Conservation (phyloP, 2,888 invertebrate genomes). For the Brachylomia viminalis region DNA sequence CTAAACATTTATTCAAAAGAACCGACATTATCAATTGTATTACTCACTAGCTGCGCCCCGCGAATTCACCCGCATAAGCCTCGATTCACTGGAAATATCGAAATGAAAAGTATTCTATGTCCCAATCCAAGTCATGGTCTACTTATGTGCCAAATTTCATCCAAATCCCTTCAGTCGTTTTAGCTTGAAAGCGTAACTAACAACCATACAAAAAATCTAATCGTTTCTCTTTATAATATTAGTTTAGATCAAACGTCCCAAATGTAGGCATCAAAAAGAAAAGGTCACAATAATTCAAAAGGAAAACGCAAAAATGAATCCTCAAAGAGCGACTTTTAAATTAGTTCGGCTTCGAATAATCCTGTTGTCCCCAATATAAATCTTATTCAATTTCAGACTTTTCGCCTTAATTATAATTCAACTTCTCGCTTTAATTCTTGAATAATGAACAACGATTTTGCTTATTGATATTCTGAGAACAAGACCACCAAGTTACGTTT, state of each 20-base stretch:
- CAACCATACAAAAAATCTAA: no score
- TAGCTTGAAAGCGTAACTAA: no score
- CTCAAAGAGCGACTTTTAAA: constrained; percentile 50
- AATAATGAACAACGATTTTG: constrained; percentile 42
- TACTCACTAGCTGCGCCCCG: no score
- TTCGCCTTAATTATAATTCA: constrained; percentile 37
- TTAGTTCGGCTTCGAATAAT: constrained; percentile 46
- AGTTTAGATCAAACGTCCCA: constrained; percentile 1
- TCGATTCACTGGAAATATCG: no score
- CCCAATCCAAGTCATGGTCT: no score
- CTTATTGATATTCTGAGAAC: constrained; percentile 15
- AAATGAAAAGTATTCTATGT: no score
- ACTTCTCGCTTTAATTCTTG: constrained; percentile 30
- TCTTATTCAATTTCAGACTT: constrained; percentile 54
- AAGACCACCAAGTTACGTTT: not conserved
- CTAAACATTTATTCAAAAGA: not conserved
- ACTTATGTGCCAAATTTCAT: no score
- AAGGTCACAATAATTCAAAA: constrained; percentile 26
- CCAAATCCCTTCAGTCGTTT: no score
- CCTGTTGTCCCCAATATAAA: constrained; percentile 46
- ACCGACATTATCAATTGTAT: not conserved
- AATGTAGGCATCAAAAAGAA: constrained; percentile 13
- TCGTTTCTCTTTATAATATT: no score
- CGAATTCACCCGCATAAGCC: no score
- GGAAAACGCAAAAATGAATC: constrained; percentile 23